Conservation (phyloP, 2,113 vertebrate species). For the Lampris incognitus region DNA sequence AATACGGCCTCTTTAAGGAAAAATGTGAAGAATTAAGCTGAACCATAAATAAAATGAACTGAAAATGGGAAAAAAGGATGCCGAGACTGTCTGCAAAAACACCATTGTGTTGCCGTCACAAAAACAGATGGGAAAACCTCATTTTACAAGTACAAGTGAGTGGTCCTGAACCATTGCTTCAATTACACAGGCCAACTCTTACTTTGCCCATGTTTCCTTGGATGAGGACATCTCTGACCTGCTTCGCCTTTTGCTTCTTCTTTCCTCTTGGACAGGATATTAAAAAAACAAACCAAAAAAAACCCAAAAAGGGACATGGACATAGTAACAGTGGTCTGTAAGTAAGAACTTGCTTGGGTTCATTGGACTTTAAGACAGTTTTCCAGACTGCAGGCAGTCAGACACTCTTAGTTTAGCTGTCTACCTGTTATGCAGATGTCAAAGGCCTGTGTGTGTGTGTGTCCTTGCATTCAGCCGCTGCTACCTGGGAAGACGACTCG, state of each 20-base stretch:
- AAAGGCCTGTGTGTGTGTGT: slow-evolving; percentile 17
- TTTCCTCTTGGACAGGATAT: no score
- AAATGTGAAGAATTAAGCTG: no score
- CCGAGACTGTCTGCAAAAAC: slow-evolving; percentile 14
- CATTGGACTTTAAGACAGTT: slow-evolving; percentile 33
- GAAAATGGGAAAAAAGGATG: no score
- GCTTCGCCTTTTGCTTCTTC: background rate
- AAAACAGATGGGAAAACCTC: background rate
- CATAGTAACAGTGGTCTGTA: slow-evolving; percentile 20
- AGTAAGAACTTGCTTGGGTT: slow-evolving; percentile 31
- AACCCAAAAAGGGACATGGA: slow-evolving; percentile 8
- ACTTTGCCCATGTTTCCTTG: background rate
- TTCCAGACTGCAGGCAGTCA: slow-evolving; percentile 43
- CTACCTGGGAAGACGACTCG: slow-evolving; percentile 10
- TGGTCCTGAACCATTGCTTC: slow-evolving; percentile 9
- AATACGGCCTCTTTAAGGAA: no score
- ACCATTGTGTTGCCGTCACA: slow-evolving; percentile 10
- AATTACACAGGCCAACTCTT: background rate
- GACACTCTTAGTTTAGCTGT: slow-evolving; percentile 25
- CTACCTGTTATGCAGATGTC: slow-evolving; percentile 41
- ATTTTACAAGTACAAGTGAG: background rate
- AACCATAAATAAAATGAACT: no score
- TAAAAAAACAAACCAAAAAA: background rate
- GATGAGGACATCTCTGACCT: slow-evolving; percentile 37
- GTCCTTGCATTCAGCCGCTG: slow-evolving; percentile 3